Base-by-base conservation (phyloP, 1,140 invertebrate species). In the Aphaenogaster floridana region DNA sequence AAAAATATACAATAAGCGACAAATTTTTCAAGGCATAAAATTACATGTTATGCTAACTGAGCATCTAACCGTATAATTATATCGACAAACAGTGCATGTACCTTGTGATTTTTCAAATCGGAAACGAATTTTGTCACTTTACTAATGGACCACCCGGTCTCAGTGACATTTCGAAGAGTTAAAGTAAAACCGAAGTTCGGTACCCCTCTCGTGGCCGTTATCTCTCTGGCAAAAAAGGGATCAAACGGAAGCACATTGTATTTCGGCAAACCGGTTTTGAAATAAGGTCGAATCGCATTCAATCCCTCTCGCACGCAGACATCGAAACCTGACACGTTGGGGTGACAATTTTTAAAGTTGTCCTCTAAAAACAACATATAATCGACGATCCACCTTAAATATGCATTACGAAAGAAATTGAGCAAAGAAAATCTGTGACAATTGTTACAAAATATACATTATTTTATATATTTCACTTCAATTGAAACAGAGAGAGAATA, bases 201-300 rank as follows among this genome's bases (percentile, higher is more conserved):
- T 50, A 96, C 95, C 39, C 97, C 96, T 8, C 97, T 96, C 34
- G 95, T 95, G 79, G 97, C 96, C 5, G 96, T 96, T 6, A 98
- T 96, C 92, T 97, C 97, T 39, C 96, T 95, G 0, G 97, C 97
- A 81, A 96, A 97, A 93, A 98, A 97, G 0, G 98, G 98, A 94
- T 98, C 98, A 91, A 98, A 98, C 0, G 97, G 96, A 2, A 96
- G 95, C 0, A 98, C 96, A 52, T 97, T 96, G 91, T 97, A 96
- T 88, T 97, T 96, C 0, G 97, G 96, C n/a, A 98, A 94, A 85
- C 98, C 97, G 92, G 96, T 96, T 95, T 97, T 97, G 93, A 98
- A 98, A 94, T 96, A 98, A 1, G 96, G 96, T 28, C 96, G 96
- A 21, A 97, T 92, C 59, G 96, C 96, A 92, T 98, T 98, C n/a